These are phyloP conservation scores for Microplitis demolitor DNA, from an alignment of 1,140 invertebrate genomes.

Conservation along the genomic window DNA sequence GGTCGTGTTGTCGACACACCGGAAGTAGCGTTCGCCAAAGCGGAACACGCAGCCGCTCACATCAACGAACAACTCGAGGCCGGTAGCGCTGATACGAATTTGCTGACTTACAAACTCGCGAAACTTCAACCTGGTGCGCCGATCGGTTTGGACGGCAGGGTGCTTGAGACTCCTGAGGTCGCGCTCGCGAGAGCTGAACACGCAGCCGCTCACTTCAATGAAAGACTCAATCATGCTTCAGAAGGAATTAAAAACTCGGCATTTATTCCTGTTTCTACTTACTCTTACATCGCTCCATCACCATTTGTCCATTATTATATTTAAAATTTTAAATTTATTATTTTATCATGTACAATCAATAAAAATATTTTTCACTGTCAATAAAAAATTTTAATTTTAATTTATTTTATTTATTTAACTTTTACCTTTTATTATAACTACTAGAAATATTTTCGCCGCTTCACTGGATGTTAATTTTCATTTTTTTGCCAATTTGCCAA, in stretches of 20 bases:
- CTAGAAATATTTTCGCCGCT: no score
- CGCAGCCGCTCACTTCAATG: conserved; percentile 48
- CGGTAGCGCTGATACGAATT: not conserved
- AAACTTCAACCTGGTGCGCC: conserved; percentile 31
- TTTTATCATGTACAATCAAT: no score
- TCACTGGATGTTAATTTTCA: no score
- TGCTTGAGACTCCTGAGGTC: conserved; percentile 48
- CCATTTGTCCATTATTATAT: conserved; percentile 20
- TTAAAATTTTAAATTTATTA: not conserved
- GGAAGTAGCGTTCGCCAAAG: conserved; percentile 39
- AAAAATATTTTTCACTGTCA: not conserved
- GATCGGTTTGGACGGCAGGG: conserved; percentile 41
- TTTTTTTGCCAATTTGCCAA: no score
- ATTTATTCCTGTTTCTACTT: not conserved
- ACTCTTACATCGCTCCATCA: conserved; percentile 18
- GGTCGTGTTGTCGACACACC: conserved; percentile 39
- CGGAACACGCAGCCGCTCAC: conserved; percentile 31
- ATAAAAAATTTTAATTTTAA: not conserved
- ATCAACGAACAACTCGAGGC: conserved; percentile 10
- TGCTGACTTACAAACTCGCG: conserved; percentile 4
- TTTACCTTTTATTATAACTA: no score
- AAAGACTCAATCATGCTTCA: conserved; percentile 48
- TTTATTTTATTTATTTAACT: no score
- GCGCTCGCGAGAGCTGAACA: conserved; percentile 48
- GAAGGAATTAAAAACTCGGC: conserved; percentile 31